phyloP scores from a whole-genome alignment of 2,113 vertebrate genomes.

The Chaetorhynchus papuensis region DNA sequence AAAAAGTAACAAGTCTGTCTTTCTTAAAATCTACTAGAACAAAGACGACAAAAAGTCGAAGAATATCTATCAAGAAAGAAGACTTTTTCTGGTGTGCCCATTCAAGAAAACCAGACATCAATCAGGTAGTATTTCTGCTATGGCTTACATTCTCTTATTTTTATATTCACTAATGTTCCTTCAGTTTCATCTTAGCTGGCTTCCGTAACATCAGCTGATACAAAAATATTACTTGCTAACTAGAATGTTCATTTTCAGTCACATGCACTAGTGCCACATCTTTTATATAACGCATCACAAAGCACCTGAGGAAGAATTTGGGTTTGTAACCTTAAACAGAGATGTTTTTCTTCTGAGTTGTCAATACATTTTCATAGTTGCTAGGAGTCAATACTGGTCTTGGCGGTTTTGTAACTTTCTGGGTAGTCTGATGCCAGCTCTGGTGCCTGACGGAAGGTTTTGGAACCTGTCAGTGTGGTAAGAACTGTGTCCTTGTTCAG shows the following conservation, averaged over 20 bases:
- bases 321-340: background rate
- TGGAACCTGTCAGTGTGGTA: background rate
- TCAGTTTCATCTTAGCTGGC: background rate
- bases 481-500: background rate
- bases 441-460: background rate
- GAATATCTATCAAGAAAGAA: constrained; percentile 63
- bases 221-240: background rate
- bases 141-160: background rate
- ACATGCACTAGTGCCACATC: rapidly evolving
- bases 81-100: background rate
- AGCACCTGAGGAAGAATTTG: background rate
- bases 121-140: constrained; percentile 51
- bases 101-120: background rate
- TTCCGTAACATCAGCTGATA: background rate
- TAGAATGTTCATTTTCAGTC: background rate
- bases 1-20: background rate
- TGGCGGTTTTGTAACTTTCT: background rate
- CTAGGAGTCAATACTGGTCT: background rate
- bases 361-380: background rate
- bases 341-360: background rate
- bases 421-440: background rate
- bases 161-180: background rate
- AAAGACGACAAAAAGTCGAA: constrained; percentile 68
- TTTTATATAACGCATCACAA: background rate
- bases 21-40: constrained; percentile 42